These are phyloP conservation scores for Drosophila paramelanica DNA, from an alignment of 2,888 invertebrate genomes.

Conservation along the genomic window DNA sequence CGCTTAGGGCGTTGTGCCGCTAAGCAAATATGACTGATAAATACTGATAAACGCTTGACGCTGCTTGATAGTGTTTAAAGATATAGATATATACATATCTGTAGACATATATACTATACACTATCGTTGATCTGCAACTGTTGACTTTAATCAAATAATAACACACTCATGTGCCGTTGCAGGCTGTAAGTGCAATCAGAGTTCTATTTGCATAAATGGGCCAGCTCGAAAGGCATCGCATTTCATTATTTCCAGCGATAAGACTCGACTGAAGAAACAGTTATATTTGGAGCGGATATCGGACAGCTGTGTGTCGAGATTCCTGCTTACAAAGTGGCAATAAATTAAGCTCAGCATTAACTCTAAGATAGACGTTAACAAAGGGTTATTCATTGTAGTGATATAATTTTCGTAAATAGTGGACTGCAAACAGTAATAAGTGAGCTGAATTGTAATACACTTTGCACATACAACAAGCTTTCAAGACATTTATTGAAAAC, in stretches of 20 bases:
- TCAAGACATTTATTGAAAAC: too few relatives aligned
- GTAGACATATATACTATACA: neutral
- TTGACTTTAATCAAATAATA: constrained; percentile 68
- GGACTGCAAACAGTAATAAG: neutral
- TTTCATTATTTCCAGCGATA: constrained; percentile 41
- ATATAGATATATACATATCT: constrained; percentile 4
- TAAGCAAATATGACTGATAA: constrained; percentile 62
- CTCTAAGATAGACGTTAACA: neutral
- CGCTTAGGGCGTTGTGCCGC: constrained; percentile 63
- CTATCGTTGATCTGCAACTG: constrained; percentile 43
- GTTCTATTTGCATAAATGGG: constrained; percentile 62
- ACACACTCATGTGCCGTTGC: constrained; percentile 29
- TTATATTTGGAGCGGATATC: constrained; percentile 27
- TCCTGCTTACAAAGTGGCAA: constrained; percentile 7
- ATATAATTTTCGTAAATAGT: constrained; percentile 8
- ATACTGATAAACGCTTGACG: constrained; percentile 60
- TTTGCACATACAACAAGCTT: too few relatives aligned
- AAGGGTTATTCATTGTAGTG: constrained; percentile 5
- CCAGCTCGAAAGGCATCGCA: constrained; percentile 31
- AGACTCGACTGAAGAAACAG: constrained; percentile 31
- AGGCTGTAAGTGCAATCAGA: constrained; percentile 59
- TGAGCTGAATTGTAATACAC: neutral
- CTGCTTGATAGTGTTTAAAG: constrained; percentile 29
- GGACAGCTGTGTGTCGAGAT: constrained; percentile 27
- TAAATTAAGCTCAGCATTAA: constrained; percentile 22